Base-by-base conservation (phyloP, 2,888 invertebrate species). In the Thymelicus acteon region DNA sequence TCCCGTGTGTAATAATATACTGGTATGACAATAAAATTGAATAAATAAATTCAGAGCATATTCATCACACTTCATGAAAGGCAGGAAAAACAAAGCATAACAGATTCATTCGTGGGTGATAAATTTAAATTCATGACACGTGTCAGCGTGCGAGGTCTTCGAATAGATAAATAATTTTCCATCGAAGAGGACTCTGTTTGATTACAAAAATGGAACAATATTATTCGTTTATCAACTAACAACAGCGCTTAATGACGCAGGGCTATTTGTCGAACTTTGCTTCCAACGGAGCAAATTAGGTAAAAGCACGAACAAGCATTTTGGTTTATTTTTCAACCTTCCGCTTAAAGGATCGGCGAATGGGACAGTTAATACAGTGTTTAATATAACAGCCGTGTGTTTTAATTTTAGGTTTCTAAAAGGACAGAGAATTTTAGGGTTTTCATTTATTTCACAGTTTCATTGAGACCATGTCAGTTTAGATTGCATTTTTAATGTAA, bases 121-220 rank as follows among this genome's bases (percentile, higher is more conserved):
- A 68, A 62, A 68, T 68, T 62, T 37, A 68, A 62, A 62, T 47
- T 62, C 37, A 57, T 69, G 62, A 58, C 69, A 63, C 58, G 48
- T 69, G 47, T 69, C 68, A 69, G 52, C 40, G 13, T 4, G 58
- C 37, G 49, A 52, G 19, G 62, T 47, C 39, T 52, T 61, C 63
- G 47, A 69, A 69, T 62, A 37, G 61, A 47, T 62, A 62, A 62
- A 47, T 69, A 62, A 62, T 62, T 62, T 62, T 62, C 57, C 62
- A 69, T 62, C 48, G 57, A 57, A 62, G 57, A 57, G 57, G 47
- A 54, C 13, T 31, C 52, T 44, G 24, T 57, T 19, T 39, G 54
- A 47, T 48, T 62, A 52, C 31, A 62, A 69, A 68, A 62, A 57
- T 47, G 19, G 57, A 62, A 69, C 68, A 54, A 62, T 54, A 37